These are phyloP conservation scores for Lasioglossum marginatum DNA, from an alignment of 2,888 invertebrate genomes.

Conservation along the genomic window DNA sequence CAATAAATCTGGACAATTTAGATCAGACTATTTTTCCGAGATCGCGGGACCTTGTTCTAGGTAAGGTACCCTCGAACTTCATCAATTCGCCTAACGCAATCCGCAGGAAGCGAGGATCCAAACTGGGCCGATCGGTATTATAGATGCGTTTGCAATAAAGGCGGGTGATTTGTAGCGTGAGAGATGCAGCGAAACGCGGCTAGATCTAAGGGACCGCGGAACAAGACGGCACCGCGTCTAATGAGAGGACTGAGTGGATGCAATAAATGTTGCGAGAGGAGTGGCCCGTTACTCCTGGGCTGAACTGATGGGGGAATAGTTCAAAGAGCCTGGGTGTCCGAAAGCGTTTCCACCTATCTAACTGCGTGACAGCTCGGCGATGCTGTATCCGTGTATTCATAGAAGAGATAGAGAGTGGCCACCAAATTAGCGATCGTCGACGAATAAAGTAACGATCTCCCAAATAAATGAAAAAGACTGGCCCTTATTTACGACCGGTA, in stretches of 20 bases:
- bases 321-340: constrained; percentile 54
- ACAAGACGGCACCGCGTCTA: constrained; percentile 35
- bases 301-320: constrained; percentile 38
- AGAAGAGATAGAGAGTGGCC: constrained; percentile 26
- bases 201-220: constrained; percentile 36
- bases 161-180: constrained; percentile 33
- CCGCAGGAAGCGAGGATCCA: background rate
- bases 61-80: background rate
- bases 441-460: background rate
- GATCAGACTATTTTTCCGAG: background rate
- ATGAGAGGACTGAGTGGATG: constrained; percentile 48
- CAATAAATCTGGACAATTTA: background rate
- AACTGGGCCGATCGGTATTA: background rate
- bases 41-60: background rate
- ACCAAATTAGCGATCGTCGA: constrained; percentile 2
- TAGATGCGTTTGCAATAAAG: constrained; percentile 26
- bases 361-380: constrained; percentile 9
- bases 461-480: background rate
- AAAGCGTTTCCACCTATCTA: constrained; percentile 35
- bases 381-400: constrained; percentile 51
- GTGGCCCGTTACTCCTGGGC: constrained; percentile 16
- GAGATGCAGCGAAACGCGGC: background rate
- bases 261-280: constrained; percentile 52
- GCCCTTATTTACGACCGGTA: background rate
- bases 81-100: background rate